These are phyloP conservation scores for Apis mellifera DNA, from an alignment of 1,140 invertebrate genomes.

Conservation along the genomic window DNA sequence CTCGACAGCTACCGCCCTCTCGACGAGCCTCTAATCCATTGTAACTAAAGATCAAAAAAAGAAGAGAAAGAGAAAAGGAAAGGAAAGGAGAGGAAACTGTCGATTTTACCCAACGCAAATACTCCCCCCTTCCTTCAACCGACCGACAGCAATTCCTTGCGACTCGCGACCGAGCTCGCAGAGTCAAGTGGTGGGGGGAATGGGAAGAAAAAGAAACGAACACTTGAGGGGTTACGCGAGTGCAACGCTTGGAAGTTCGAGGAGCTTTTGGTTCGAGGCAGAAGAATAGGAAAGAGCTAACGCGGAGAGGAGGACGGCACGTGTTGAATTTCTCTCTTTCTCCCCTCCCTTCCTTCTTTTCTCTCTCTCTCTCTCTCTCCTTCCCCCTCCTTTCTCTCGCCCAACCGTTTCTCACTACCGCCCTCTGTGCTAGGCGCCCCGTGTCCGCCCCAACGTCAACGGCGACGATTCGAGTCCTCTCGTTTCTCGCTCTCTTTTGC, in stretches of 20 bases:
- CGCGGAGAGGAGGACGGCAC: conserved; percentile 13
- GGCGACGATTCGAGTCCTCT: not conserved
- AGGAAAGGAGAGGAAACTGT: conserved; percentile 51
- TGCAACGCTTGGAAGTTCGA: conserved; percentile 47
- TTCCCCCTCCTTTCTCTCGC: not conserved
- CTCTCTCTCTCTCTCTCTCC: not conserved
- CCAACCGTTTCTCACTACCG: not conserved
- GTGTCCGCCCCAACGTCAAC: not conserved
- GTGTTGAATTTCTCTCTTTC: conserved; percentile 41
- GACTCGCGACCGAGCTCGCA: not conserved
- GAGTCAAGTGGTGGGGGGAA: conserved; percentile 16
- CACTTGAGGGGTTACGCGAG: conserved; percentile 23
- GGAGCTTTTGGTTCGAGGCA: conserved; percentile 43
- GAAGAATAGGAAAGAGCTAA: conserved; percentile 48
- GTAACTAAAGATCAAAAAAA: conserved; percentile 63
- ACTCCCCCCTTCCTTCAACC: not conserved
- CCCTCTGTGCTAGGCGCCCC: conserved; percentile 11
- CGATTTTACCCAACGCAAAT: conserved; percentile 43
- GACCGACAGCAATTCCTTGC: not conserved
- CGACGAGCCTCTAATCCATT: conserved; percentile 50
- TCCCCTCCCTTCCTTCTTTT: conserved; percentile 7
- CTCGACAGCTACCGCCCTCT: conserved; percentile 11
- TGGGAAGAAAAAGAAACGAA: conserved; percentile 43
- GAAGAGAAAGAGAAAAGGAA: too few species aligned
- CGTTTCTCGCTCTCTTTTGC: conserved; percentile 22